These are phyloP conservation scores for Hesperophylax magnus DNA, from an alignment of 1,140 invertebrate genomes.

Conservation along the genomic window DNA sequence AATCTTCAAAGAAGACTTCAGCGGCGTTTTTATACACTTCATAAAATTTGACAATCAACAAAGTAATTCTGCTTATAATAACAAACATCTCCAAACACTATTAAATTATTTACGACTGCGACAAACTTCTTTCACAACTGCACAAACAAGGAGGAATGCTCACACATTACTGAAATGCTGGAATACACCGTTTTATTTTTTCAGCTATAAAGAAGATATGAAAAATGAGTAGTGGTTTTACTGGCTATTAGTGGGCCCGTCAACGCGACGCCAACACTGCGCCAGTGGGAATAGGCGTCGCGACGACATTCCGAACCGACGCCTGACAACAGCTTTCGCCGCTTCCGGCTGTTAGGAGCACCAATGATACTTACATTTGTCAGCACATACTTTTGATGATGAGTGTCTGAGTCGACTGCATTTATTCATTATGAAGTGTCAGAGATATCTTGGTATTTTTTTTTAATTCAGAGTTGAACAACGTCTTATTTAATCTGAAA, in stretches of 20 bases:
- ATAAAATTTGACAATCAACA: constrained; percentile 20
- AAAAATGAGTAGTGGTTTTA: constrained; percentile 49
- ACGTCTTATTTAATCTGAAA: no score
- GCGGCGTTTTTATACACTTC: background rate
- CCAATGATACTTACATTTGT: constrained; percentile 42
- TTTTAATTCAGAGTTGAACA: background rate
- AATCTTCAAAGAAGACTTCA: no score
- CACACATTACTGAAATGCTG: constrained; percentile 7
- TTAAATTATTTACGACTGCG: constrained; percentile 23
- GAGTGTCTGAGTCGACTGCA: constrained; percentile 6
- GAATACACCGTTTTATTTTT: constrained; percentile 25
- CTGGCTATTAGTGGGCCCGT: constrained; percentile 45
- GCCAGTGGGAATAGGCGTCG: constrained; percentile 6
- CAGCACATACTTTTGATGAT: constrained; percentile 43
- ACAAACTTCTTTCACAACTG: constrained; percentile 42
- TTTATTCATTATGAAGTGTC: constrained; percentile 7
- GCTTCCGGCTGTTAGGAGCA: constrained; percentile 34
- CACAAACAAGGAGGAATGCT: constrained; percentile 26
- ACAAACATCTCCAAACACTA: background rate
- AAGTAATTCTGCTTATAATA: constrained; percentile 21
- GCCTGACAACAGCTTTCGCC: constrained; percentile 40
- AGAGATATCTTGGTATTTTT: background rate
- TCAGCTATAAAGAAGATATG: constrained; percentile 52
- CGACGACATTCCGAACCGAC: constrained; percentile 33
- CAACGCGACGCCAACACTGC: constrained; percentile 15